Evolutionary conservation across 2,113 vertebrate species (phyloP).

Genomic region (Spea bombifrons): DNA sequence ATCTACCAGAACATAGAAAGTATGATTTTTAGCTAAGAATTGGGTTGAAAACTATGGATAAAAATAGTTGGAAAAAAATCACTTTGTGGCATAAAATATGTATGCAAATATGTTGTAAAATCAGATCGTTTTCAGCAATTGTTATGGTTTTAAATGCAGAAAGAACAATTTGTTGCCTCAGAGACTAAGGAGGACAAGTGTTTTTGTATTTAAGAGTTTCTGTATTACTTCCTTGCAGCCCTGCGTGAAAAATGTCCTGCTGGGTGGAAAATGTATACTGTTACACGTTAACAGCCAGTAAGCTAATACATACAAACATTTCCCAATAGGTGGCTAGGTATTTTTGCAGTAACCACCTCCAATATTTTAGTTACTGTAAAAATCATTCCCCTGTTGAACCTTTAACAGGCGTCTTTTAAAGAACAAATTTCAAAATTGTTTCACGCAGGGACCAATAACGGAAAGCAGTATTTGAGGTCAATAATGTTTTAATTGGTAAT

Average conservation of each 20-base stretch:
- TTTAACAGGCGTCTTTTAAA: constrained; percentile 9
- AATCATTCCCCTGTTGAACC: constrained; percentile 5
- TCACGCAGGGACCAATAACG: background rate
- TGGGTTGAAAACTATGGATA: no score
- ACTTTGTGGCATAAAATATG: no score
- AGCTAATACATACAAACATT: constrained; percentile 24
- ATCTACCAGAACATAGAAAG: no score
- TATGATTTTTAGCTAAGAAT: no score
- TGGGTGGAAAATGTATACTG: background rate
- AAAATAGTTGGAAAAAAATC: no score
- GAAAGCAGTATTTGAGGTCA: background rate
- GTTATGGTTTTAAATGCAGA: background rate
- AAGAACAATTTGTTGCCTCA: background rate
- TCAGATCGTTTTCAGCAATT: background rate
- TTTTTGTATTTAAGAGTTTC: constrained; percentile 23
- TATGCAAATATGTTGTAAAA: no score
- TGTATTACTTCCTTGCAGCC: constrained; percentile 10
- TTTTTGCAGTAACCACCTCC: constrained; percentile 33
- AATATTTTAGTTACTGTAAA: constrained; percentile 25
- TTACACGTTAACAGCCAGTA: constrained; percentile 10
- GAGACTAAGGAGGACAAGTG: constrained; percentile 1
- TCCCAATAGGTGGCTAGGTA: background rate
- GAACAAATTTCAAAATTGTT: constrained; percentile 1
- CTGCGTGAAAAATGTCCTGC: constrained; percentile 21
- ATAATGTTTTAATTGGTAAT: constrained; percentile 1